A percentile compares a stretch with the other conserved stretches of the same genome.
Evolutionary conservation across 2,888 invertebrate genomes (phyloP).

Genomic region (Pseudolycoriella hygida): DNA sequence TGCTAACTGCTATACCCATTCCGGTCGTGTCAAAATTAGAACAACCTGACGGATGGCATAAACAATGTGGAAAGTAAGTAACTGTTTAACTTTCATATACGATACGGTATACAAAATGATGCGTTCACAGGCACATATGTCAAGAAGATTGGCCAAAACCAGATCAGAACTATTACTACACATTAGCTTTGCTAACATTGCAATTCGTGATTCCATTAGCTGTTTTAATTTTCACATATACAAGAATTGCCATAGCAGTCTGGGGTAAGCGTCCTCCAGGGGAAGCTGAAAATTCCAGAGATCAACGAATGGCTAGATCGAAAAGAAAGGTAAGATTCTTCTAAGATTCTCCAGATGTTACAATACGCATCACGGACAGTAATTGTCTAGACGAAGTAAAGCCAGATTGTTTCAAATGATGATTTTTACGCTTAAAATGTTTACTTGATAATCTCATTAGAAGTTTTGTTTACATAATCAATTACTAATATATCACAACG

Average conservation of each 20-base stretch:
- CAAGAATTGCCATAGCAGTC: constrained; percentile 67
- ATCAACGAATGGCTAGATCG: constrained; percentile 66
- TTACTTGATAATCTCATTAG: too few species aligned
- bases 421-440: too few species aligned
- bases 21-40: constrained; percentile 51
- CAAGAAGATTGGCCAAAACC: constrained; percentile 49
- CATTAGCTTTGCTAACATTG: constrained; percentile 55
- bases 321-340: constrained; percentile 69
- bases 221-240: constrained; percentile 70
- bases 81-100: constrained; percentile 12
- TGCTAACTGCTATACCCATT: constrained; percentile 65
- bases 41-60: constrained; percentile 43
- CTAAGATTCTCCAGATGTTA: too few species aligned
- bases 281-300: constrained; percentile 68
- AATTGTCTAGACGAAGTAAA: too few species aligned
- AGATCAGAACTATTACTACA: constrained; percentile 52
- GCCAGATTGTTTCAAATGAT: too few species aligned
- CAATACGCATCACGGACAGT: too few species aligned
- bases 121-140: constrained; percentile 42
- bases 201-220: constrained; percentile 71
- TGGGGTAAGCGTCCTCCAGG: constrained; percentile 80
- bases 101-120: background rate
- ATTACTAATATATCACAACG: too few species aligned
- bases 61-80: constrained; percentile 44
- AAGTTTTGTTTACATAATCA: too few species aligned